Percentiles rank a stretch among this genome's conserved stretches.
Evolutionary conservation across 2,888 invertebrate genomes (phyloP).

Genomic region (Auanema sp.): DNA sequence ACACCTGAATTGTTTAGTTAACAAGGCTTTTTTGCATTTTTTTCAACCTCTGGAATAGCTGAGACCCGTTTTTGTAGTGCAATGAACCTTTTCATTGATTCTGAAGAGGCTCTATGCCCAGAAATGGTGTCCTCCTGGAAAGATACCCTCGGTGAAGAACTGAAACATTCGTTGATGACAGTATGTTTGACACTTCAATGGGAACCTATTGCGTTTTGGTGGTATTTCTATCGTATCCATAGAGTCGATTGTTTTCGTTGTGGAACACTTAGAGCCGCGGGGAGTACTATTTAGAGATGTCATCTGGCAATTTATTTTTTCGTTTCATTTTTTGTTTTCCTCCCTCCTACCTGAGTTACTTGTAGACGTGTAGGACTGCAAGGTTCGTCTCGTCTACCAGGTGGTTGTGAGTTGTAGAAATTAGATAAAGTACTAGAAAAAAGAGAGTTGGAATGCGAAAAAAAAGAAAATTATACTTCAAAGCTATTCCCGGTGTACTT

Average conservation of each 20-base stretch:
- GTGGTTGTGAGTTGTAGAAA: slow-evolving; percentile 46
- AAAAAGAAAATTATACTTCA: slow-evolving; percentile 11
- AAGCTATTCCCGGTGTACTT: slow-evolving; percentile 22
- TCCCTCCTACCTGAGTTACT: slow-evolving; percentile 15
- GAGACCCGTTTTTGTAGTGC: slow-evolving; percentile 26
- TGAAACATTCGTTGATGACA: slow-evolving; percentile 12
- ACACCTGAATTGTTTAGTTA: slow-evolving; percentile 23
- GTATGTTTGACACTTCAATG: not conserved
- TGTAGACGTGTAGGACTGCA: slow-evolving; percentile 16
- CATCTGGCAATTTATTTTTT: slow-evolving; percentile 24
- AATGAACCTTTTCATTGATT: slow-evolving; percentile 21
- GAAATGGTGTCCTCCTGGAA: slow-evolving; percentile 35
- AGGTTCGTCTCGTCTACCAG: slow-evolving; percentile 19
- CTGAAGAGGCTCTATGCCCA: slow-evolving; percentile 20
- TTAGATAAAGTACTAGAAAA: slow-evolving; percentile 31
- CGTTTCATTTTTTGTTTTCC: no score
- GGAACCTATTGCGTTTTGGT: slow-evolving; percentile 2
- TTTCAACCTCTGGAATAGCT: slow-evolving; percentile 38
- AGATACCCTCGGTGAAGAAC: slow-evolving; percentile 43
- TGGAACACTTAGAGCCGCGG: slow-evolving; percentile 36
- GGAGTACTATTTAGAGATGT: slow-evolving; percentile 49
- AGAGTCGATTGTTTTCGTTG: slow-evolving; percentile 24
- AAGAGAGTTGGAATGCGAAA: not conserved
- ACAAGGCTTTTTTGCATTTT: not conserved
- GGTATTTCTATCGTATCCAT: slow-evolving; percentile 17